phyloP scores from a whole-genome alignment of 2,797 vertebrate species.

The Enteromius viviparus region DNA sequence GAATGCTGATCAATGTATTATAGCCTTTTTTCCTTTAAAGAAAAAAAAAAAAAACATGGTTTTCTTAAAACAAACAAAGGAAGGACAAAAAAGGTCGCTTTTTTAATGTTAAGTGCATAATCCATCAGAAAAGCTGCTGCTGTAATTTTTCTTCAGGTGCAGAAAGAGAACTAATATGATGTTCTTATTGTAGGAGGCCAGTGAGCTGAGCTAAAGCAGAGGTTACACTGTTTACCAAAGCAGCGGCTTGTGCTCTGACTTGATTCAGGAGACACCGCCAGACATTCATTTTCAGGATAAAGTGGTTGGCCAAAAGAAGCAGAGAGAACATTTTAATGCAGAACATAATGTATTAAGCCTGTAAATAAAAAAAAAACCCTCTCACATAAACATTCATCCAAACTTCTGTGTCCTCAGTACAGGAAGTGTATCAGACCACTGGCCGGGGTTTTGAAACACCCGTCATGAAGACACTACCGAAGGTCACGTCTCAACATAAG shows the following conservation, averaged over 20 bases:
- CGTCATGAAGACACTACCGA: not conserved
- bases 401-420: not conserved
- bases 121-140: constrained; percentile 8
- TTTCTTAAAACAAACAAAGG: constrained; percentile 6
- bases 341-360: constrained; percentile 20
- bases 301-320: constrained; percentile 20
- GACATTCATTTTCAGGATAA: constrained; percentile 33
- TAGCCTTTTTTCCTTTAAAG: not conserved
- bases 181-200: constrained; percentile 6
- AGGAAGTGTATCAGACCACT: not conserved
- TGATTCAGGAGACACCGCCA: constrained; percentile 8
- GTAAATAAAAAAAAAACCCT: not conserved
- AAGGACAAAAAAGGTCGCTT: not conserved
- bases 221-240: constrained; percentile 21
- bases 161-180: not conserved
- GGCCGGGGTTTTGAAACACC: not conserved
- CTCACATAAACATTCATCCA: constrained; percentile 7
- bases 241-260: not conserved
- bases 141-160: constrained; percentile 1
- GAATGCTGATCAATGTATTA: not conserved
- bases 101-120: constrained; percentile 22
- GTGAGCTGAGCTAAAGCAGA: constrained; percentile 25
- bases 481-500: constrained; percentile 3
- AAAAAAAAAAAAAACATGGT: constrained; percentile 6
- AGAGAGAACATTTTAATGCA: constrained; percentile 18